Conservation (phyloP, 2,113 vertebrate genomes). For the Tamias sibiricus region DNA sequence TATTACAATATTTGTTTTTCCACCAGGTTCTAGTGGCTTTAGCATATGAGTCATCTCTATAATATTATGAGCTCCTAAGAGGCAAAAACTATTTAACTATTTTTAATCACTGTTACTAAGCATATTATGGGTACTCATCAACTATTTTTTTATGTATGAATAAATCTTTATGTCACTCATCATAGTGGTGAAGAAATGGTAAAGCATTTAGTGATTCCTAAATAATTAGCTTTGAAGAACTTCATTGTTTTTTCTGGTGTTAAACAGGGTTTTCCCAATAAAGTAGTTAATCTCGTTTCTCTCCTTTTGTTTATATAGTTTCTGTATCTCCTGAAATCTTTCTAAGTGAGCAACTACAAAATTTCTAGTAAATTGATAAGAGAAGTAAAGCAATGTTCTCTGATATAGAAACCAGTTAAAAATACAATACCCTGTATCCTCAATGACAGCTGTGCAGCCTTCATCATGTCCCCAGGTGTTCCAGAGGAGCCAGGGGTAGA, state of each 20-base stretch:
- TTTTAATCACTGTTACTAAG: neutral
- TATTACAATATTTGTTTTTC: neutral
- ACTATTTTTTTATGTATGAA: neutral
- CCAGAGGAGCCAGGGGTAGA: neutral
- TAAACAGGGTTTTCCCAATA: neutral
- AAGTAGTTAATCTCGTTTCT: neutral
- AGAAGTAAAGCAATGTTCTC: neutral
- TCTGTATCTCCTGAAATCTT: neutral
- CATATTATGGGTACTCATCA: neutral
- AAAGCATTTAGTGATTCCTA: neutral
- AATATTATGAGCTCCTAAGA: neutral
- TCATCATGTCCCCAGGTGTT: neutral
- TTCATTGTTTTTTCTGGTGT: neutral
- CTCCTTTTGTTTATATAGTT: neutral
- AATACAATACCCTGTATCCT: neutral
- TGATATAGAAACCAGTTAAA: neutral
- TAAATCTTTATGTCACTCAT: neutral
- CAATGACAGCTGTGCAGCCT: neutral
- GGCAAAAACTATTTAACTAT: neutral
- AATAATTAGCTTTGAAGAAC: neutral
- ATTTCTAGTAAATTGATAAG: neutral
- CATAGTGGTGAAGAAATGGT: neutral
- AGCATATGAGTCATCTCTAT: neutral
- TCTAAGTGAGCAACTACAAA: neutral
- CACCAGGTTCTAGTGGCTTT: neutral